Evolutionary conservation across 1,140 invertebrate genomes (phyloP), one percentile per base, ranked within the genome.

Genomic region (Anastrepha obliqua): DNA sequence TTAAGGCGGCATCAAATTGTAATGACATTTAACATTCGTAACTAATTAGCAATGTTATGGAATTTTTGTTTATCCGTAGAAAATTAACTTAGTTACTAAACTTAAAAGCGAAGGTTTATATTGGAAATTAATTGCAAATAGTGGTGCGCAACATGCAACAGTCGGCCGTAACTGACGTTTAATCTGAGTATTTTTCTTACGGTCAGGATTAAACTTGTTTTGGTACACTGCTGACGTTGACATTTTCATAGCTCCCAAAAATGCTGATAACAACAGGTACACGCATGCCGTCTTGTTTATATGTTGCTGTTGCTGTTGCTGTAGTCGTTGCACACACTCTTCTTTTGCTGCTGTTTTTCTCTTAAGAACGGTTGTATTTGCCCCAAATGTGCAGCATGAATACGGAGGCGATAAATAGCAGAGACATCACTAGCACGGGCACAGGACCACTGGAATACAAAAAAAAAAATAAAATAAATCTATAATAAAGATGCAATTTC

Each of bases 361-460:
- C 89, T 92, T 97, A 99, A 91, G 97, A 96, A 92, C 98, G 95
- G 74, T 98, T 99, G 94, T 99, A 99, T 96, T 99, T 99, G 93
- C 99, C 99, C 99, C 99, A 99, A 93, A 99, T 99, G 95, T 99
- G 99, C 89, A 99, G 95, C 97, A 99, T 99, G 94, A 99, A 99
- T 47, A 99, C 99, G 74, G 98, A 99, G 55, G 99, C 99, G 93
- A 99, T 99, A 94, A 99, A 99, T 7, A 99, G 95, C 17, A 99
- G 95, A 87, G 98, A 99, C 98, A 99, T 99, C 15, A 99, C 99
- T 90, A 99, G 95, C 17, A 99, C 99, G 91, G 99, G 99, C 89
- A 99, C 98, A 90, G 99, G 99, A 88, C 99, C 99, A 89, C 99
- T 98, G 94, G 90, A 97, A 96, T 55, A 44, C 90, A 89, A 93